A percentile compares a stretch with the other conserved stretches of the same genome.
These are phyloP conservation scores for Odontomyia ornata DNA, from an alignment of 2,888 invertebrate genomes.

Conservation along the genomic window DNA sequence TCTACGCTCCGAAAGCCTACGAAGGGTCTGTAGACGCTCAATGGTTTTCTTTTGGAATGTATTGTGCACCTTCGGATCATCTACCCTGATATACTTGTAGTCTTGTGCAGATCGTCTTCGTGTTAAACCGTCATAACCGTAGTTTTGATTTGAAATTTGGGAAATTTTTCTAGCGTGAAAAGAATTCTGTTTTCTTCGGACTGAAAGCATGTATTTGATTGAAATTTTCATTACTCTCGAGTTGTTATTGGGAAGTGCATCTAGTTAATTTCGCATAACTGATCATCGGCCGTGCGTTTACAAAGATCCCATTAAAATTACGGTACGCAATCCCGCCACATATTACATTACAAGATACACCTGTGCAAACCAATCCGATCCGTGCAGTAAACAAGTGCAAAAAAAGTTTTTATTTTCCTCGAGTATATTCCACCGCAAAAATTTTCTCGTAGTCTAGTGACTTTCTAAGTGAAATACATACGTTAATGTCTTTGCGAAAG, in stretches of 20 bases:
- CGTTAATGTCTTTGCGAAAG: not conserved
- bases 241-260: not conserved
- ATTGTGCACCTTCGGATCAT: not conserved
- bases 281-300: not conserved
- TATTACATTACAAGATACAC: slow-evolving; percentile 4
- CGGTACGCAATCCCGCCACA: not conserved
- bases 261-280: not conserved
- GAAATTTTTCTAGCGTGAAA: not conserved
- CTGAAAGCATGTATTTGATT: not conserved
- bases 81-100: not conserved
- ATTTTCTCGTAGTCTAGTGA: slow-evolving; percentile 15
- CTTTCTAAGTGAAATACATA: slow-evolving; percentile 38
- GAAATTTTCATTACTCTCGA: not conserved
- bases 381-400: slow-evolving; percentile 6
- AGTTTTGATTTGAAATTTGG: not conserved
- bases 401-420: not conserved
- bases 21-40: not conserved
- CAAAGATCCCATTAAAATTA: not conserved
- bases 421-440: not conserved
- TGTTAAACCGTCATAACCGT: not conserved
- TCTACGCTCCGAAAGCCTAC: not conserved
- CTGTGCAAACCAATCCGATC: slow-evolving; percentile 6
- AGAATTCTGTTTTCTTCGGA: not conserved
- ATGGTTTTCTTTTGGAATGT: not conserved
- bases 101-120: not conserved